Evolutionary conservation across 2,888 invertebrate genomes (phyloP).

Genomic region (Acronicta psi): DNA sequence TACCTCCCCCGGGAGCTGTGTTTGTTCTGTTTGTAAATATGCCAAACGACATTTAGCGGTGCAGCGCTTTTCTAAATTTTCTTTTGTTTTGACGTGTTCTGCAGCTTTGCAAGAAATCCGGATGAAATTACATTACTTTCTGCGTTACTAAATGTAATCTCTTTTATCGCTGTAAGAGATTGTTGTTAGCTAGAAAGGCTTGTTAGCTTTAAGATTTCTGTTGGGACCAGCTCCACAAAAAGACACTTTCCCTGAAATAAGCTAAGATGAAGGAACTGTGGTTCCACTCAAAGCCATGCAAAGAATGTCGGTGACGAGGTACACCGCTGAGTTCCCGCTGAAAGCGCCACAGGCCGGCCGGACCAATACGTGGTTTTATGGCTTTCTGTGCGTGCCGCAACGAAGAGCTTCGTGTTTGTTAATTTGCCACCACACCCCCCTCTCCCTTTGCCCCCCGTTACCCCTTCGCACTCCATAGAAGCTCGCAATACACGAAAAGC

Average conservation of each 20-base stretch:
- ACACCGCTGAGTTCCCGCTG: constrained; percentile 28
- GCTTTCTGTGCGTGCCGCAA: constrained; percentile 66
- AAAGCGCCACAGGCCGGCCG: constrained; percentile 47
- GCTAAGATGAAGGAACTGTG: background rate
- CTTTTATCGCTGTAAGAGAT: too few species aligned
- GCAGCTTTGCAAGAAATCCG: background rate
- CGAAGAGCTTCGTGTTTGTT: constrained; percentile 66
- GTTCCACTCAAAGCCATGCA: background rate
- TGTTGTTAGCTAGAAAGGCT: too few species aligned
- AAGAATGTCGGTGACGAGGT: constrained; percentile 18
- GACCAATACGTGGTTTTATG: constrained; percentile 65
- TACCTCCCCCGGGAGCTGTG: constrained; percentile 40
- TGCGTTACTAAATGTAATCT: background rate
- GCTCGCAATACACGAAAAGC: constrained; percentile 36
- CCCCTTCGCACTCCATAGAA: constrained; percentile 30
- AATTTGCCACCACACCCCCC: constrained; percentile 62
- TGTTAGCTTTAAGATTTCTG: too few species aligned
- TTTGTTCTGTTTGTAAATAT: constrained; percentile 46
- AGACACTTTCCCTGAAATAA: background rate
- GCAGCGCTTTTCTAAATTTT: constrained; percentile 38
- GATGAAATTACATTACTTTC: background rate
- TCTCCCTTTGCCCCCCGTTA: constrained; percentile 19
- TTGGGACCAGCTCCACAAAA: background rate
- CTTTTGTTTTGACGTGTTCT: constrained; percentile 2
- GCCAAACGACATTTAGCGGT: constrained; percentile 37